A percentile compares a stretch with the other conserved stretches of the same genome.
phyloP scores from a whole-genome alignment of 2,888 invertebrate genomes.

The Patella ulyssiponensis region DNA sequence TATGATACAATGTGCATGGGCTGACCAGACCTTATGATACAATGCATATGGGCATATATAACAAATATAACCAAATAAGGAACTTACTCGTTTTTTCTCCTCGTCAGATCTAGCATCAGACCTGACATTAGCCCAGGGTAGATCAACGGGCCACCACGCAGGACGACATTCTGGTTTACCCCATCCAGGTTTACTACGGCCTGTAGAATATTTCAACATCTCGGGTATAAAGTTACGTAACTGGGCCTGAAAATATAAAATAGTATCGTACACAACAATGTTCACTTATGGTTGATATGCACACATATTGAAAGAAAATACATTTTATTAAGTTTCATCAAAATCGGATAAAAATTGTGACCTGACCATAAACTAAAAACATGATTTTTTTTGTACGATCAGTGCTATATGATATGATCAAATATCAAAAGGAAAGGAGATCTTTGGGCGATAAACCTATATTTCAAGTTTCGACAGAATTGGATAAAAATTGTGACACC shows the following conservation, averaged over 20 bases:
- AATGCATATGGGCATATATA: not conserved
- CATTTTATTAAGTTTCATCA: no score
- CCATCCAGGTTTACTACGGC: constrained; percentile 96
- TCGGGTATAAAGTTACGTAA: constrained; percentile 95
- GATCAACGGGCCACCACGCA: constrained; percentile 97
- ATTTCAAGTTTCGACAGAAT: no score
- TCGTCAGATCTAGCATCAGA: constrained; percentile 97
- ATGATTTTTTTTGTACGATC: no score
- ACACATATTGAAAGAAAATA: no score
- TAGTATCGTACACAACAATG: not conserved
- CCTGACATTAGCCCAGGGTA: constrained; percentile 98
- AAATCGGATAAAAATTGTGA: no score
- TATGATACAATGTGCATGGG: no score
- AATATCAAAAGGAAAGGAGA: not conserved
- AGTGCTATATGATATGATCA: no score
- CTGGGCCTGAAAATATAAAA: constrained; percentile 79
- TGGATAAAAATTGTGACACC: no score
- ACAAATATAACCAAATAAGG: not conserved
- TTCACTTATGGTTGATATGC: not conserved
- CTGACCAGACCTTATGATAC: no score
- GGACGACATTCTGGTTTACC: constrained; percentile 95
- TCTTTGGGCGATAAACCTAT: not conserved
- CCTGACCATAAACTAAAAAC: no score
- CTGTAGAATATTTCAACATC: constrained; percentile 98
- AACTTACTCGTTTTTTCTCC: constrained; percentile 91